Evolutionary conservation across 1,140 invertebrate genomes (phyloP), one percentile per base, ranked within the genome.

Genomic region (Oncopodura yosiiana): DNA sequence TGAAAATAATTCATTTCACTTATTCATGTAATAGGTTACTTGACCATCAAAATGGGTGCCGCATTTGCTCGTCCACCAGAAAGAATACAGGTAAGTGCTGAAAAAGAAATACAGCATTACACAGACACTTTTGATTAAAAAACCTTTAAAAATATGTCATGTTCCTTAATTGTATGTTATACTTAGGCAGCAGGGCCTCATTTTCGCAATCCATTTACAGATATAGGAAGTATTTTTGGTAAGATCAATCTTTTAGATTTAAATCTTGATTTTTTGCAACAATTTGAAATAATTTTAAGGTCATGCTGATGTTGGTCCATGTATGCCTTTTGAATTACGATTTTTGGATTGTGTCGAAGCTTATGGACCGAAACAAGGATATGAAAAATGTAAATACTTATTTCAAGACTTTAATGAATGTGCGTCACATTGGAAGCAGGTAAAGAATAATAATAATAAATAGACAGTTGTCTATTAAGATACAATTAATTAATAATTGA

Each of bases 341-440:
- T 54, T 32, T 21, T 30, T 51, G 21, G 55, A 63, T 58, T 63
- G 61, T 27, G 36, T 49, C 26, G 44, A 61, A 32, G 58, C 58
- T 3, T 24, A 52, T 30, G 58, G 58, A 1, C 32, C 39, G 14
- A 1, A 32, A 8, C 14, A 11, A 27, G 43, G 49, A 6, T 18
- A 43, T 32, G 34, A 61, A 19, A 27, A 26, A n/a, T 61, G 58
- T 32, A 52, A 56, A 37, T 19, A 52, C 5, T 36, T 44, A 12
- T 61, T 19, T 37, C 53, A 56, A 32, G 58, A 61, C 48, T 61
- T 56, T 27, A 24, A 24, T 18, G 58, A 61, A 44, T 61, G 58
- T 53, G 23, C 36, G 9, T 24, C 38, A 3, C 19, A 37, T 16
- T 53, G 37, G n/a, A 53, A 53, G 43, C 58, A 56, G 58, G 58